These are phyloP conservation scores for Pristionchus japonicus DNA, from an alignment of 2,888 invertebrate species.

Conservation along the genomic window DNA sequence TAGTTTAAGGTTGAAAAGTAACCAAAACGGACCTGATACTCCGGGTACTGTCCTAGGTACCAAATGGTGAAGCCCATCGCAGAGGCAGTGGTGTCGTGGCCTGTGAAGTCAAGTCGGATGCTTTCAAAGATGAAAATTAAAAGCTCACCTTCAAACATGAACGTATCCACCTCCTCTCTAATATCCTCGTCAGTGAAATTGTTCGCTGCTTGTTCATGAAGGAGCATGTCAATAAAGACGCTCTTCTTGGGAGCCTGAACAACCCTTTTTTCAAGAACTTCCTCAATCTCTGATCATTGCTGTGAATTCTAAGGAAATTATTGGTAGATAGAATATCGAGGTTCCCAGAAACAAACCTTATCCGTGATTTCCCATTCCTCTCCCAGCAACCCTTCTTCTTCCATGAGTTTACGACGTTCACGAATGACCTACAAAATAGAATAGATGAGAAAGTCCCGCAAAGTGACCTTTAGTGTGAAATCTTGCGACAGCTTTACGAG, in stretches of 20 bases:
- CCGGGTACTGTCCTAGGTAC: conserved; percentile 29
- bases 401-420: conserved; percentile 67
- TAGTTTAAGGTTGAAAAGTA: too few species aligned
- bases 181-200: conserved; percentile 1
- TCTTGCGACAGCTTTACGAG: conserved; percentile 54
- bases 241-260: neutral
- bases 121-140: too few species aligned
- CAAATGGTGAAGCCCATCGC: conserved; percentile 42
- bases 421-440: conserved; percentile 46
- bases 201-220: neutral
- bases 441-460: too few species aligned
- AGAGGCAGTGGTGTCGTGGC: conserved; percentile 22
- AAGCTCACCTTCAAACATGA: conserved; percentile 28
- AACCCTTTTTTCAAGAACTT: too few species aligned
- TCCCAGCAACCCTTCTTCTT: conserved; percentile 4
- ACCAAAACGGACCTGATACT: neutral
- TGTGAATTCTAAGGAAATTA: too few species aligned
- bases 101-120: neutral
- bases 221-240: conserved; percentile 30
- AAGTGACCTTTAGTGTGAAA: conserved; percentile 60
- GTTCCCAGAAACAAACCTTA: too few species aligned
- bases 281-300: too few species aligned
- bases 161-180: conserved; percentile 26
- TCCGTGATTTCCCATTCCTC: neutral
- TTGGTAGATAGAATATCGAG: too few species aligned